A percentile compares a stretch with the other conserved stretches of the same genome.
These are phyloP conservation scores for Caenorhabditis auriculariae DNA, from an alignment of 2,888 invertebrate genomes.

Conservation along the genomic window DNA sequence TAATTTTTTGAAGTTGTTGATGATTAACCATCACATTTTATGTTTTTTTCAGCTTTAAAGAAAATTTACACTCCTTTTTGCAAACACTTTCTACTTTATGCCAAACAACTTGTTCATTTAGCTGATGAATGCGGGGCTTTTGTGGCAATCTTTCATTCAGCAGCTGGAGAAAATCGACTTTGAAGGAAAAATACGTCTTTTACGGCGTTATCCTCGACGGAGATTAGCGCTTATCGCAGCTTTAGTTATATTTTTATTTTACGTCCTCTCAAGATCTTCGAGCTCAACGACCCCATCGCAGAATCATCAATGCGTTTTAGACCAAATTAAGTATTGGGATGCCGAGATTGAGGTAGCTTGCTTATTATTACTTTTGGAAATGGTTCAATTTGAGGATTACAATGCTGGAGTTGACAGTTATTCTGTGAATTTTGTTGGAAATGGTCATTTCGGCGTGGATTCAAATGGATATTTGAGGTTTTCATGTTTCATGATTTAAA, in stretches of 20 bases:
- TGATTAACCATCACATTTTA: too few species aligned
- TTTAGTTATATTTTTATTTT: slow-evolving; percentile 19
- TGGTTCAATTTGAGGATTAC: slow-evolving; percentile 17
- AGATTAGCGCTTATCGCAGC: slow-evolving; percentile 6
- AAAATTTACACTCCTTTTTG: too few species aligned
- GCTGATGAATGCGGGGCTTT: slow-evolving; percentile 16
- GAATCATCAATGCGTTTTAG: slow-evolving; percentile 10
- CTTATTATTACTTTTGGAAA: background rate
- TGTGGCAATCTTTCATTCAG: slow-evolving; percentile 21
- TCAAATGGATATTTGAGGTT: slow-evolving; percentile 29
- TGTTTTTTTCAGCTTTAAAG: too few species aligned
- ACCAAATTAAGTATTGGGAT: slow-evolving; percentile 17
- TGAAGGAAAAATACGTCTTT: slow-evolving; percentile 17
- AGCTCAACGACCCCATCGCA: background rate
- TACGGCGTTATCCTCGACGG: slow-evolving; percentile 21
- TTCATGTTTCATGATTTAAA: background rate
- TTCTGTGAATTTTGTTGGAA: slow-evolving; percentile 51
- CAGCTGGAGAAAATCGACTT: slow-evolving; percentile 28
- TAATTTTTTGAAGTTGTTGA: too few species aligned
- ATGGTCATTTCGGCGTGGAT: slow-evolving; percentile 54
- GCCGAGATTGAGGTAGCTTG: slow-evolving; percentile 10
- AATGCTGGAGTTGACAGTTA: slow-evolving; percentile 29
- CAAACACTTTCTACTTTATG: too few species aligned
- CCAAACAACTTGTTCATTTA: background rate
- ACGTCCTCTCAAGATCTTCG: slow-evolving; percentile 13